Evolutionary conservation across 2,113 vertebrate species (phyloP).

Genomic region (Piaya cayana): DNA sequence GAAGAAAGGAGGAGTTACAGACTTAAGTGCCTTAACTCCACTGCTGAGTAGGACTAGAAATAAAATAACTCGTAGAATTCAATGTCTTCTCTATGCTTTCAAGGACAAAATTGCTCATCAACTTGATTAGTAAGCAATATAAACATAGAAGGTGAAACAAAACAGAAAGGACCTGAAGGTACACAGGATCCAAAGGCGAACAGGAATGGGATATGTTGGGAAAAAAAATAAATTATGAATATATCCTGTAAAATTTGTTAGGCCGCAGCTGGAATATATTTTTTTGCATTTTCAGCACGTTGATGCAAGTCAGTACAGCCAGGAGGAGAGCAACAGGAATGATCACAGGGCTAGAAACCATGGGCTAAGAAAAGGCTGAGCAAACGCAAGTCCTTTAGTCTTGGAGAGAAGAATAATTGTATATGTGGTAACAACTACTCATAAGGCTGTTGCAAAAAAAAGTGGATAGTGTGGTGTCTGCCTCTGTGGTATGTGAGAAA

Average conservation of each 20-base stretch:
- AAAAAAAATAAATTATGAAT: not conserved
- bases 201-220: not conserved
- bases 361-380: not conserved
- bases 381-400: not conserved
- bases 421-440: not conserved
- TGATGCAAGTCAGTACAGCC: not conserved
- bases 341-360: not conserved
- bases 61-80: not conserved
- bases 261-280: not conserved
- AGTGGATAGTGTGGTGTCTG: not conserved
- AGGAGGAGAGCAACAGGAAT: not conserved
- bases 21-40: not conserved
- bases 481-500: not conserved
- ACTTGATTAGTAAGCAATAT: not conserved
- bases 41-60: not conserved
- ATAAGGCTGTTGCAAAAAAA: not conserved
- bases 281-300: not conserved
- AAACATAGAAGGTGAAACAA: not conserved
- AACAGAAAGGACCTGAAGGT: not conserved
- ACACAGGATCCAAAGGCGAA: not conserved
- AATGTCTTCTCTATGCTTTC: not conserved
- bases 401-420: not conserved
- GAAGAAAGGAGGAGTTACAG: not conserved
- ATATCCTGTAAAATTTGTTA: not conserved
- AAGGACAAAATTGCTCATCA: not conserved